Evolutionary conservation across 1,140 invertebrate species (phyloP), one percentile per base, ranked within the genome.

Genomic region (Trachymyrmex cornetzi): DNA sequence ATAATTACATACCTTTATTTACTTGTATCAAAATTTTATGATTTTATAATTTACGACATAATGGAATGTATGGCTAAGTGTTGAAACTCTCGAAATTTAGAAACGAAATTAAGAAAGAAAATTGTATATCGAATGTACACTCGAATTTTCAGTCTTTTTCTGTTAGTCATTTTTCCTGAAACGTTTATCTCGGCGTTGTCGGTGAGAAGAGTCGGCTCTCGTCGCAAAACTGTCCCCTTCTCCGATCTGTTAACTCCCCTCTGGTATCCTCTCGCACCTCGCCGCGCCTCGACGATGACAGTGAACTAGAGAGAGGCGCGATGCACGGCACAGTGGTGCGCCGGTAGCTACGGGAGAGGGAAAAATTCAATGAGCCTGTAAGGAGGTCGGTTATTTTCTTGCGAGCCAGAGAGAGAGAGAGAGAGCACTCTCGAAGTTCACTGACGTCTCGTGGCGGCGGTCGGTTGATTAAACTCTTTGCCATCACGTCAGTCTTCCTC

Each of bases 321-420:
- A 34, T 72, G 61, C 77, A 82, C 19, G 19, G 12, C 9, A 22
- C 53, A 77, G 34, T n/a, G 38, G 72, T 64, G 77, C 77, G 67
- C 63, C 75, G 64, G 71, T 75, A 88, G 77, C 38, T 66, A 50
- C 48, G 69, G 74, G 90, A 91, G 90, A 91, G 87, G 90, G 90
- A 91, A 87, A 91, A 91, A 91, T 91, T 88, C 85, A 89, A 91
- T 88, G 89, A 91, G 90, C 87, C 79, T 87, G 87, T 91, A 91
- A 91, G 90, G 87, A 91, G 90, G 90, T 91, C 90, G 90, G 90
- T 91, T 77, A 86, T 69, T 80, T 71, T 91, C 90, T 89, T 85
- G 87, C 75, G 67, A 81, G 85, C 85, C 81, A 91, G 88, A 85
- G 90, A 91, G 38, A 12, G 38, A 44, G 34, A 34, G 34, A 34